These are phyloP conservation scores for Apostichopus parvimensis DNA, from an alignment of 35 echinoderm and acorn worm genomes.

Conservation along the genomic window DNA sequence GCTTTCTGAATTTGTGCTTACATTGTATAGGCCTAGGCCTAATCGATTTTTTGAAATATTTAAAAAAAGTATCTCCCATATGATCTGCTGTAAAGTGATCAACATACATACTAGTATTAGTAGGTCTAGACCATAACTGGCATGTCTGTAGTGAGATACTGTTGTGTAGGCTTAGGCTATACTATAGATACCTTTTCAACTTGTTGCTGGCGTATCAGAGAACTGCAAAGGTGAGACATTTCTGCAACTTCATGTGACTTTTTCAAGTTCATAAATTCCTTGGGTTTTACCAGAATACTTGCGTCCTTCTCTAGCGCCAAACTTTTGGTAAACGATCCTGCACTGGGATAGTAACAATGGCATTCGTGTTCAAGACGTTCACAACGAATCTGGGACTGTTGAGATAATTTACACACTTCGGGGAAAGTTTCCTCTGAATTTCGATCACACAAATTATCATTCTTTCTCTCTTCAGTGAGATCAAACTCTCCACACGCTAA, in stretches of 20 bases:
- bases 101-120: background rate
- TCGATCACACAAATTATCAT: background rate
- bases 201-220: background rate
- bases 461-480: background rate
- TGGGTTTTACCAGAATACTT: constrained; percentile 27
- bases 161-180: background rate
- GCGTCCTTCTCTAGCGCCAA: background rate
- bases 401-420: background rate
- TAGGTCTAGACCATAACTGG: background rate
- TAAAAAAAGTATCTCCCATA: too few relatives aligned
- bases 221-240: constrained; percentile 60
- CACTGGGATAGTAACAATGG: background rate
- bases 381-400: constrained; percentile 8
- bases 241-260: constrained; percentile 82
- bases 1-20: too few relatives aligned
- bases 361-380: constrained; percentile 2
- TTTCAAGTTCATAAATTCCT: constrained; percentile 76
- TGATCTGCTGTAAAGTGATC: background rate
- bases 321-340: too few relatives aligned
- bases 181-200: constrained; percentile 60
- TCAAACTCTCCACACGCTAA: constrained; percentile 22
- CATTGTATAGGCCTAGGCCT: background rate
- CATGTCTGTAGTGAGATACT: background rate
- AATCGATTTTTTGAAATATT: background rate
- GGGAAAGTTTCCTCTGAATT: background rate